These are phyloP conservation scores for Mactra quadrangularis DNA, from an alignment of 1,140 invertebrate species.

Conservation along the genomic window DNA sequence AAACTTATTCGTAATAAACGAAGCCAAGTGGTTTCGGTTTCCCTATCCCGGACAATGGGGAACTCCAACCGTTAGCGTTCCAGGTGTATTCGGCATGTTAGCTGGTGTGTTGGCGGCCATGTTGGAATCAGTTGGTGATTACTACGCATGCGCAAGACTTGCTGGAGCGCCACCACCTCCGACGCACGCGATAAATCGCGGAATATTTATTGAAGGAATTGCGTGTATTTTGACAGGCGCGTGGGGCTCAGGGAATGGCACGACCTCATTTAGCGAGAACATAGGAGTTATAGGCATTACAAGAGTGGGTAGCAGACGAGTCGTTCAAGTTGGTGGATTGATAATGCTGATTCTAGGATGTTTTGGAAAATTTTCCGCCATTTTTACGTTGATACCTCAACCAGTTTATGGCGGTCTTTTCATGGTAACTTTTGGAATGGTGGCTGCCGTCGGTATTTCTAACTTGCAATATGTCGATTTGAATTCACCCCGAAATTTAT, in stretches of 20 bases:
- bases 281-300: constrained; percentile 92
- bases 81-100: constrained; percentile 78
- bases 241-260: constrained; percentile 92
- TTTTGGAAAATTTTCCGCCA: constrained; percentile 91
- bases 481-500: constrained; percentile 92
- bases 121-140: constrained; percentile 84
- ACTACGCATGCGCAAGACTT: constrained; percentile 87
- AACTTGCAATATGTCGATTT: constrained; percentile 93
- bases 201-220: constrained; percentile 92
- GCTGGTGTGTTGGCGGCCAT: constrained; percentile 79
- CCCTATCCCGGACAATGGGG: constrained; percentile 89
- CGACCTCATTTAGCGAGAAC: constrained; percentile 93
- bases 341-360: constrained; percentile 88
- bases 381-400: constrained; percentile 93
- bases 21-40: constrained; percentile 92
- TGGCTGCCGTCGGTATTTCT: constrained; percentile 85
- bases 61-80: constrained; percentile 72
- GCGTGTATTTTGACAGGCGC: constrained; percentile 92
- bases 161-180: constrained; percentile 92
- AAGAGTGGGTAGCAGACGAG: constrained; percentile 91
- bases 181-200: constrained; percentile 91
- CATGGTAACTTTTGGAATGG: constrained; percentile 91
- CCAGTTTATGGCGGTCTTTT: constrained; percentile 94
- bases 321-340: constrained; percentile 91
- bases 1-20: constrained; percentile 89